Base-by-base conservation (phyloP, 2,888 invertebrate species). In the Timema cristinae region DNA sequence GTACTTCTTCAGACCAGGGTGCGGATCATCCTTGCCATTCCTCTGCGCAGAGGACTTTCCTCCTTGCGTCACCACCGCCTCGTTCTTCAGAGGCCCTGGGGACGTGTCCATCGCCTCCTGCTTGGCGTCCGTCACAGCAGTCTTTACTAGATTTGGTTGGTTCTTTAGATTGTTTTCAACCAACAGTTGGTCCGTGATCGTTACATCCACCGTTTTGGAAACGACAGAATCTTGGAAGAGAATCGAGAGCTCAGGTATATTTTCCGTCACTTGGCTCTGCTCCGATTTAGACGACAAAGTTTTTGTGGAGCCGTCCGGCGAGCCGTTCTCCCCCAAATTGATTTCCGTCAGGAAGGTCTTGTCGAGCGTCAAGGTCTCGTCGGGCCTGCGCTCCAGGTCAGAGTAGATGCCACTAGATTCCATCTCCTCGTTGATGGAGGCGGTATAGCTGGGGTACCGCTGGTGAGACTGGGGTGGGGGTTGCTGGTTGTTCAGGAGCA, bases 351-450 rank as follows among this genome's bases (percentile, higher is more conserved):
- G 66, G 8, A 66, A 11, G 49, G 52, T 66, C 52, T 63, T 54
- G 50, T 78, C 54, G 78, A 77, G 73, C 71, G 76, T 72, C 73
- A 75, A 68, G 69, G 76, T 72, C 72, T 87, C 86, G 77, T 91
- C 91, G 71, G 89, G 89, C 63, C 89, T 87, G 77, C 90, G 91
- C 81, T 94, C 94, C 75, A 93, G 88, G 80, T 94, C 94, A 0
- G 94, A 94, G 79, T 93, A 94, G 68, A 94, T 91, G 0, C 94
- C 94, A 79, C 94, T 94, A 0, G 94, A 94, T 80, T 94, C 94
- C 94, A 94, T 94, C 79, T 94, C 94, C 81, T 94, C 93, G 75
- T 86, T 49, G 84, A 85, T 78, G 86, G 86, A 72, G 84, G 81
- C n/a, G 86, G 81, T 81, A 73, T 82, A 82, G 72, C 81, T 81